Conservation (phyloP, 2,113 vertebrate species). For the Dinomys branickii region DNA sequence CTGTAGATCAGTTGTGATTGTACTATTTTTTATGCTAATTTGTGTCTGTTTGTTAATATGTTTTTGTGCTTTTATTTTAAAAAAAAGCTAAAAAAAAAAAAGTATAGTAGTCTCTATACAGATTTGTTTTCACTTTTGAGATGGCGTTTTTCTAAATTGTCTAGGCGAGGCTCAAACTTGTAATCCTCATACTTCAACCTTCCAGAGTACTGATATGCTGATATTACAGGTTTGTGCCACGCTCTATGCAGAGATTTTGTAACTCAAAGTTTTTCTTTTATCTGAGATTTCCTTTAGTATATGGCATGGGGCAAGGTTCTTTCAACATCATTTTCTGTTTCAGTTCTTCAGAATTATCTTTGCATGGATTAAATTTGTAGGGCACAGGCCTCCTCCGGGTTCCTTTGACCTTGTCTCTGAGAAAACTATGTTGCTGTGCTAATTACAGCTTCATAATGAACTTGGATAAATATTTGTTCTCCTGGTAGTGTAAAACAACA, state of each 20-base stretch:
- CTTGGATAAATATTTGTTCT: neutral
- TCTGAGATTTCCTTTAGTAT: neutral
- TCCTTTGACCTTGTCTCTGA: neutral
- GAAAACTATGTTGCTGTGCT: neutral
- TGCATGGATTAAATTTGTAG: neutral
- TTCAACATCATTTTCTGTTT: neutral
- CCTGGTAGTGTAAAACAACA: neutral
- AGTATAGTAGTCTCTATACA: neutral
- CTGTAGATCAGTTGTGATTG: too few relatives aligned
- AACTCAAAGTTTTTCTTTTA: neutral
- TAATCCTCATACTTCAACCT: neutral
- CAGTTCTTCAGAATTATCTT: neutral
- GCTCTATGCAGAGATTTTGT: neutral
- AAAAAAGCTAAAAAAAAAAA: too few relatives aligned
- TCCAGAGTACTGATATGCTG: neutral
- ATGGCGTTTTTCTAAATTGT: neutral
- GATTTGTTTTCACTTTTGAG: neutral
- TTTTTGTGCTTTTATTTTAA: too few relatives aligned
- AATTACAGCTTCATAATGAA: neutral
- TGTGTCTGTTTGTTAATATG: too few relatives aligned
- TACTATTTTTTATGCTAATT: too few relatives aligned
- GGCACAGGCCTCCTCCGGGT: neutral
- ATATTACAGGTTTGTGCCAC: neutral
- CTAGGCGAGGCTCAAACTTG: neutral
- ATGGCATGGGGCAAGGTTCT: neutral